Conservation (phyloP, 2,888 invertebrate genomes). For the Gastracanthus pulcherrimus region DNA sequence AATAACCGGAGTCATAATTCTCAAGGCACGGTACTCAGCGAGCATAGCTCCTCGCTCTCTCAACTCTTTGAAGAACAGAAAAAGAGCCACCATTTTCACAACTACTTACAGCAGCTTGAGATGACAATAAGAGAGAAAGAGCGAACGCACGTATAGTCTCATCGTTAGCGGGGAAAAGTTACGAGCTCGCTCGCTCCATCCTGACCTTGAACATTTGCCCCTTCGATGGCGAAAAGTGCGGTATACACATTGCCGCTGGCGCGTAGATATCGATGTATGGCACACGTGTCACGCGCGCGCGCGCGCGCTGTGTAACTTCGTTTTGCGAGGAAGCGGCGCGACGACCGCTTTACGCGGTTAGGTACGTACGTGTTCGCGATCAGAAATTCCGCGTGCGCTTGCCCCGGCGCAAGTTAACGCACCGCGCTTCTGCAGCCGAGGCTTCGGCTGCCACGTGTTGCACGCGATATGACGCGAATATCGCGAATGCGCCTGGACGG, state of each 20-base stretch:
- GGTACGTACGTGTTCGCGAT: too few species aligned
- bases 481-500: not conserved
- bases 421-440: not conserved
- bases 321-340: not conserved
- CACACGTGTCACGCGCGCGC: not conserved
- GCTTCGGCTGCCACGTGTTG: not conserved
- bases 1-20: not conserved
- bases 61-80: too few species aligned
- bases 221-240: not conserved
- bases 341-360: too few species aligned
- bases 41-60: not conserved
- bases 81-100: too few species aligned
- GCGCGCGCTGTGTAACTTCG: not conserved
- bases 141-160: too few species aligned
- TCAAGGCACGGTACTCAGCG: not conserved
- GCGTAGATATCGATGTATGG: not conserved
- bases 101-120: too few species aligned
- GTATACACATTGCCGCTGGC: too few species aligned
- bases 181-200: not conserved
- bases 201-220: not conserved
- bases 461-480: not conserved
- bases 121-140: too few species aligned
- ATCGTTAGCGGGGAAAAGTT: too few species aligned
- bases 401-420: not conserved
- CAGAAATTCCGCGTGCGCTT: not conserved